Evolutionary conservation across 2,113 vertebrate genomes (phyloP), one percentile per base, ranked within the genome.

Genomic region (Lophius piscatorius): DNA sequence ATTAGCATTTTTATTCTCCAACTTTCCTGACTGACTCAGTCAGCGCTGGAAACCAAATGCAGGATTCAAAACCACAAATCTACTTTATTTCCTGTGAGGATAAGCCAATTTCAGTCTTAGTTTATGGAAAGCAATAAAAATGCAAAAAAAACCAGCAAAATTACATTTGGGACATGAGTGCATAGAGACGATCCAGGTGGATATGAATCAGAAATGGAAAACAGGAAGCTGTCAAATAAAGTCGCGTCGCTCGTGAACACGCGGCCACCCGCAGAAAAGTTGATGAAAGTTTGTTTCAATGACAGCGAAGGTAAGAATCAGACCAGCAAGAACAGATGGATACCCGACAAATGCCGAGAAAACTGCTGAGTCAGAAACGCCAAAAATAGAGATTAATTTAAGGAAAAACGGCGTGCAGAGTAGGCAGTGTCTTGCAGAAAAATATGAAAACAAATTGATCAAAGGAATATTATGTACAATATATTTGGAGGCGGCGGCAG

Each of bases 381-480:
- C n/a, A 21, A n/a, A 58, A 44, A 71, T 18, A 29, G 18, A 63
- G 10, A 73, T 39, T 9, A 18, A 65, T 72, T 68, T 50, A 42
- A 63, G 22, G 63, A 46, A 55, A 58, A 57, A 13, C 60, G 71
- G 65, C 28, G 26, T 17, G 50, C 7, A 9, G 14, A 49, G 54
- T n/a, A 65, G 44, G 55, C 5, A 36, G 33, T 62, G 18, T 54
- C 8, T 51, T 55, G 12, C 11, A 31, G 28, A 57, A 46, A 57
- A 18, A 40, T 22, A 45, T 9, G 28, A 33, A 65, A 52, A 48
- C 9, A 16, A 57, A 72, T 58, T 28, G 45, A 71, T 55, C 13
- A 29, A 39, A 31, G 29, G 29, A 36, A 58, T 13, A 17, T 6
- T 10, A 28, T 9, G 21, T 40, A 6, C 6, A 10, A 24, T 20